These are phyloP conservation scores for Dendrolimus kikuchii DNA, from an alignment of 1,140 invertebrate species.

Conservation along the genomic window DNA sequence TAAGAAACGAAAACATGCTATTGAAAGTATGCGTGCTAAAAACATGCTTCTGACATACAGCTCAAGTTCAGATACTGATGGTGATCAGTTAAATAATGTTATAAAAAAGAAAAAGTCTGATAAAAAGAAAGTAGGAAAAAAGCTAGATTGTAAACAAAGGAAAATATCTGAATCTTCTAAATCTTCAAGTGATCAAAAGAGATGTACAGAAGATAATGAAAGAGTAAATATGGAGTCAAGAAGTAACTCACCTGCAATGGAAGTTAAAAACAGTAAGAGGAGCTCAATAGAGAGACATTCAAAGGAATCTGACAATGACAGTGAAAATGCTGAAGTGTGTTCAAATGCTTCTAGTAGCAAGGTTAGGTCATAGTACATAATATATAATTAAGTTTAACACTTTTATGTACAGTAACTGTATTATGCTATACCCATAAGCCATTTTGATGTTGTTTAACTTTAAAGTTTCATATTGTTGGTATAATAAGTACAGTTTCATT, in stretches of 20 bases:
- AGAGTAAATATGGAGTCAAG: slow-evolving; percentile 4
- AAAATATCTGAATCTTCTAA: slow-evolving; percentile 5
- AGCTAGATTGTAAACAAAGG: not conserved
- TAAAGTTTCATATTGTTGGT: no score
- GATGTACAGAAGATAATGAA: slow-evolving; percentile 7
- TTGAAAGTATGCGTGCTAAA: slow-evolving; percentile 50
- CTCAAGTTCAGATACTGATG: slow-evolving; percentile 54
- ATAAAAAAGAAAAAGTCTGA: not conserved
- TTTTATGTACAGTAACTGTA: slow-evolving; percentile 3
- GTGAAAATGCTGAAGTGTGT: slow-evolving; percentile 12
- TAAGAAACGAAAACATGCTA: slow-evolving; percentile 28
- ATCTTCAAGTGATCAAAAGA: slow-evolving; percentile 12
- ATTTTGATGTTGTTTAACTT: no score
- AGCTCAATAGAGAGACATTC: no score
- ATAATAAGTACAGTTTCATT: no score
- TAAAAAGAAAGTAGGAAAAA: not conserved
- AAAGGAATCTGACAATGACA: not conserved
- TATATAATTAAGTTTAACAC: slow-evolving; percentile 4
- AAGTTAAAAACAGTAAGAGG: no score
- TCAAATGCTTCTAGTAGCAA: slow-evolving; percentile 30
- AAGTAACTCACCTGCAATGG: no score
- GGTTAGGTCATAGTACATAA: slow-evolving; percentile 28
- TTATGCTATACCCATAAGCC: no score
- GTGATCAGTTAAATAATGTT: slow-evolving; percentile 37
- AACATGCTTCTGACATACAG: slow-evolving; percentile 50